A percentile compares a stretch with the other conserved stretches of the same genome.
phyloP scores from a whole-genome alignment of 1,140 invertebrate genomes.

The Arion vulgaris region DNA sequence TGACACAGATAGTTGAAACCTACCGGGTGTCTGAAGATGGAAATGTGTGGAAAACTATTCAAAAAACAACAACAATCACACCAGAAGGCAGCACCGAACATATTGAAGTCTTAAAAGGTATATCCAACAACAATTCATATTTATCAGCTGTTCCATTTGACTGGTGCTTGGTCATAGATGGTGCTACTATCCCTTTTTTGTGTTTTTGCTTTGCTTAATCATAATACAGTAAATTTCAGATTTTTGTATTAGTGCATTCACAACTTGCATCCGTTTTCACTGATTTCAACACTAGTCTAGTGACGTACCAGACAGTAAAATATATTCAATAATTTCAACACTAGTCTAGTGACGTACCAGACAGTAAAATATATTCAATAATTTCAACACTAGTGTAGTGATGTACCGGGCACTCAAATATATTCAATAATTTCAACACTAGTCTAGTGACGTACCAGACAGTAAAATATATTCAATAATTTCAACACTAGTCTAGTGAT shows the following conservation, averaged over 20 bases:
- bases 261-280: too few species aligned
- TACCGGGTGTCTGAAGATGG: constrained; percentile 65
- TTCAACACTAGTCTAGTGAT: too few species aligned
- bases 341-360: too few species aligned
- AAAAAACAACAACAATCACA: constrained; percentile 64
- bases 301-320: too few species aligned
- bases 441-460: too few species aligned
- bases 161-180: background rate
- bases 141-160: background rate
- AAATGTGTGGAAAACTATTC: constrained; percentile 62
- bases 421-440: too few species aligned
- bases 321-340: too few species aligned
- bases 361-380: too few species aligned
- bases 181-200: background rate
- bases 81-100: constrained; percentile 58
- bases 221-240: background rate
- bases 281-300: too few species aligned
- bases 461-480: too few species aligned
- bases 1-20: constrained; percentile 65
- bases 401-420: too few species aligned
- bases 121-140: background rate
- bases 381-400: too few species aligned
- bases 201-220: background rate
- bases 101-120: constrained; percentile 65
- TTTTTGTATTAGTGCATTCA: background rate